Conservation (phyloP, 2,113 vertebrate species). For the Scortum barcoo region DNA sequence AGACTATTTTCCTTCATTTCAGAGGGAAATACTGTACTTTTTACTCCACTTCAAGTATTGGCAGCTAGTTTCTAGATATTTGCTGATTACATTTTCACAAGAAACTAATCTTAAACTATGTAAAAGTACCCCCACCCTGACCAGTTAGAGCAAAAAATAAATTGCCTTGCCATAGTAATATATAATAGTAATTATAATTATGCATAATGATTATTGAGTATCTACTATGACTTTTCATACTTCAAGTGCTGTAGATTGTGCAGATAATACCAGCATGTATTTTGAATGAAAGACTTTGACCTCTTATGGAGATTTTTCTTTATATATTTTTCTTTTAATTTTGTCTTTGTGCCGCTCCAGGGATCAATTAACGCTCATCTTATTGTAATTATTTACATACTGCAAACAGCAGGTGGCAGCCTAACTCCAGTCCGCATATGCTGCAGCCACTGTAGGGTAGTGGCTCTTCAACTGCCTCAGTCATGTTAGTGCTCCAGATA, state of each 20-base stretch:
- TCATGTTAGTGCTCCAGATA: background rate
- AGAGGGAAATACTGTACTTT: background rate
- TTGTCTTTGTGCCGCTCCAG: no score
- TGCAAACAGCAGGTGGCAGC: conserved; percentile 68
- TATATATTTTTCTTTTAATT: no score
- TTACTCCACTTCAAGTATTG: no score
- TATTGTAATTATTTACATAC: conserved; percentile 10
- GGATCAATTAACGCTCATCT: no score
- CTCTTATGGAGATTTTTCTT: background rate
- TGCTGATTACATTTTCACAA: background rate
- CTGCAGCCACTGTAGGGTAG: background rate
- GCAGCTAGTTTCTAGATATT: background rate
- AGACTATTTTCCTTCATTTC: background rate
- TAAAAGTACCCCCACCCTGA: background rate
- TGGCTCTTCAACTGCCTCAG: background rate
- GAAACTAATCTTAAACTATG: background rate
- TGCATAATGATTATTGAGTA: background rate
- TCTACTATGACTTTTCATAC: background rate
- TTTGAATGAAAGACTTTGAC: background rate
- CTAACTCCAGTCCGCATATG: background rate
- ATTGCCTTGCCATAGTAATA: background rate
- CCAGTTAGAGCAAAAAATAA: background rate
- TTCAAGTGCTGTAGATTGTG: background rate
- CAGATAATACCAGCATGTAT: background rate
- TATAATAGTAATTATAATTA: background rate